Percentiles rank a stretch among this genome's conserved stretches.
Evolutionary conservation across 2,797 vertebrate species (phyloP).

Genomic region (Fringilla coelebs): DNA sequence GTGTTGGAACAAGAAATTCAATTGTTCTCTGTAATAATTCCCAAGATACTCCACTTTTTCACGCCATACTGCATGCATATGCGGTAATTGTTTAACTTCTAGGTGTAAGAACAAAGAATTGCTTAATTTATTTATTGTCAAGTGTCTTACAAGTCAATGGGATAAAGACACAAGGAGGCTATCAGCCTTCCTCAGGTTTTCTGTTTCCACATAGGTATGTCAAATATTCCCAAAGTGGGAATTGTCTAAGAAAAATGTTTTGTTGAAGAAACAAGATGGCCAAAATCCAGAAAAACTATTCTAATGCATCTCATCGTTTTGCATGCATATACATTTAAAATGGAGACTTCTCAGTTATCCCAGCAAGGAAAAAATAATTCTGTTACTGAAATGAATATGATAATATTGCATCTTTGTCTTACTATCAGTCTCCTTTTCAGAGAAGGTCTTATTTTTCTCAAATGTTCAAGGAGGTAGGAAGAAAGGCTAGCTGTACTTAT

Average conservation of each 20-base stretch:
- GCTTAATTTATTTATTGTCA: slow-evolving; percentile 19
- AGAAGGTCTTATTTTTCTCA: not conserved
- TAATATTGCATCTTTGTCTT: not conserved
- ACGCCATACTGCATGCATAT: not conserved
- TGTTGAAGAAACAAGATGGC: not conserved
- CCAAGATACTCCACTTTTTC: not conserved
- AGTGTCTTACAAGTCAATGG: not conserved
- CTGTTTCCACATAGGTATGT: not conserved
- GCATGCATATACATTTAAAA: not conserved
- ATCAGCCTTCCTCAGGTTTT: not conserved
- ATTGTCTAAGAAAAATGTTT: not conserved
- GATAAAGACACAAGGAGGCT: not conserved
- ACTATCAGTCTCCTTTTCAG: not conserved
- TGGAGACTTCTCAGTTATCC: not conserved
- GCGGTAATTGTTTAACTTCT: slow-evolving; percentile 1
- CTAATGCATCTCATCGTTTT: not conserved
- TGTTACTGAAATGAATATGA: not conserved
- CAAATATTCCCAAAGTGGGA: not conserved
- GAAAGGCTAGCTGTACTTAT: not conserved
- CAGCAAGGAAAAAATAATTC: not conserved
- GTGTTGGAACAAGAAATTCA: not conserved
- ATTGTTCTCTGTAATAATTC: not conserved
- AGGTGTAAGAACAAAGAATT: slow-evolving; percentile 22
- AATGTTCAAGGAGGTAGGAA: not conserved
- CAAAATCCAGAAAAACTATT: not conserved